phyloP scores from a whole-genome alignment of 2,888 invertebrate species.

The Aleiodes leptofemur region DNA sequence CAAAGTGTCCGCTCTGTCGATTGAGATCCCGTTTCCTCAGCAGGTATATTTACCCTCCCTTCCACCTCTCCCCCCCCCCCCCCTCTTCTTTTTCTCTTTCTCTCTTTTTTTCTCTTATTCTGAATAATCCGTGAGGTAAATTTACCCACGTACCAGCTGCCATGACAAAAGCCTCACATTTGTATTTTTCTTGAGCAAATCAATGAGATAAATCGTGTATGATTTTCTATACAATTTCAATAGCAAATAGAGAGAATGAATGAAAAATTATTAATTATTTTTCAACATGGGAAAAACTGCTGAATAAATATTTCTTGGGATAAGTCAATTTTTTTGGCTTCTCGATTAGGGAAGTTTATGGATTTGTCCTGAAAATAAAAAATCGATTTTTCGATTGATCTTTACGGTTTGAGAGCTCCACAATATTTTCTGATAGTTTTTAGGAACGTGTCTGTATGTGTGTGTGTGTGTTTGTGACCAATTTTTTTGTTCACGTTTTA shows the following conservation, averaged over 20 bases:
- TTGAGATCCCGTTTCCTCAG: conserved; percentile 28
- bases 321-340: too few species aligned
- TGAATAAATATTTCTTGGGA: too few species aligned
- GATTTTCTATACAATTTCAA: conserved; percentile 21
- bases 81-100: not conserved
- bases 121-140: conserved; percentile 38
- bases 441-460: too few species aligned
- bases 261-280: conserved; percentile 5
- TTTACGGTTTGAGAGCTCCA: too few species aligned
- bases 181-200: conserved; percentile 24
- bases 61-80: not conserved
- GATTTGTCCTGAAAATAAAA: too few species aligned
- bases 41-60: conserved; percentile 9
- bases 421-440: too few species aligned
- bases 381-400: too few species aligned
- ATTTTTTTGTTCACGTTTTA: too few species aligned
- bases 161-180: conserved; percentile 29
- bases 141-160: conserved; percentile 38
- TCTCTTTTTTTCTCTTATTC: not conserved
- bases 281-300: not conserved
- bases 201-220: conserved; percentile 13
- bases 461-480: too few species aligned
- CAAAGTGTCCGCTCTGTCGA: conserved; percentile 53
- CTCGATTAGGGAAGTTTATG: too few species aligned
- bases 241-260: not conserved